phyloP scores from a whole-genome alignment of 2,888 invertebrate species.

The Neelides folsomi region DNA sequence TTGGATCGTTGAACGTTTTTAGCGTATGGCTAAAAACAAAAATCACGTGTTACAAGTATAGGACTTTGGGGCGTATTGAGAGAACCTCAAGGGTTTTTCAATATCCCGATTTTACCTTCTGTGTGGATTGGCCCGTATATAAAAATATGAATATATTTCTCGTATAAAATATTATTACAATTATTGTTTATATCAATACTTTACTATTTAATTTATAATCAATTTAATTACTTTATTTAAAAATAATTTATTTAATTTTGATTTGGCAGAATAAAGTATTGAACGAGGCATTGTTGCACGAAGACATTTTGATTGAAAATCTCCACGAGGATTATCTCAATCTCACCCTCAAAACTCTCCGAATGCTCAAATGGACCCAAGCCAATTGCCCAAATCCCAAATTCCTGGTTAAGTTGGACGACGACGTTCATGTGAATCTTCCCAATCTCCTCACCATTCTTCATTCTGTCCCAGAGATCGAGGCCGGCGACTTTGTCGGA shows the following conservation, averaged over 20 bases:
- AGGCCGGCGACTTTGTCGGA: slow-evolving; percentile 26
- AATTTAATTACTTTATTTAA: not conserved
- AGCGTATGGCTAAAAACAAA: no score
- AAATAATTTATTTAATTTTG: not conserved
- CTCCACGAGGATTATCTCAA: slow-evolving; percentile 27
- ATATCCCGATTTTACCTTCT: no score
- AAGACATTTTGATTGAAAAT: slow-evolving; percentile 27
- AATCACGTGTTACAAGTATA: no score
- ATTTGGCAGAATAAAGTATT: slow-evolving; percentile 14
- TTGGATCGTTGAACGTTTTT: no score
- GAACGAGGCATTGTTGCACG: slow-evolving; percentile 15
- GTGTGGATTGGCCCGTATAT: no score
- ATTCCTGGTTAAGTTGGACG: slow-evolving; percentile 35
- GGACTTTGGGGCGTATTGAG: no score
- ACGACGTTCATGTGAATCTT: slow-evolving; percentile 35
- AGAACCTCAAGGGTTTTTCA: no score
- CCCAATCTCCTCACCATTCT: slow-evolving; percentile 26
- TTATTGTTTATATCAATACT: not conserved
- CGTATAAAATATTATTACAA: no score
- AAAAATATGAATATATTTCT: no score
- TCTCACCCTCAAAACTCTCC: slow-evolving; percentile 28
- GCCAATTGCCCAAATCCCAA: slow-evolving; percentile 18
- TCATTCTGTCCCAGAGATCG: slow-evolving; percentile 7
- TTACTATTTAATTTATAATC: not conserved
- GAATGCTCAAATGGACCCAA: slow-evolving; percentile 29